Percentiles rank a stretch among this genome's conserved stretches.
phyloP scores from a whole-genome alignment of 1,140 invertebrate genomes.

The Aphelenchoides avenae region DNA sequence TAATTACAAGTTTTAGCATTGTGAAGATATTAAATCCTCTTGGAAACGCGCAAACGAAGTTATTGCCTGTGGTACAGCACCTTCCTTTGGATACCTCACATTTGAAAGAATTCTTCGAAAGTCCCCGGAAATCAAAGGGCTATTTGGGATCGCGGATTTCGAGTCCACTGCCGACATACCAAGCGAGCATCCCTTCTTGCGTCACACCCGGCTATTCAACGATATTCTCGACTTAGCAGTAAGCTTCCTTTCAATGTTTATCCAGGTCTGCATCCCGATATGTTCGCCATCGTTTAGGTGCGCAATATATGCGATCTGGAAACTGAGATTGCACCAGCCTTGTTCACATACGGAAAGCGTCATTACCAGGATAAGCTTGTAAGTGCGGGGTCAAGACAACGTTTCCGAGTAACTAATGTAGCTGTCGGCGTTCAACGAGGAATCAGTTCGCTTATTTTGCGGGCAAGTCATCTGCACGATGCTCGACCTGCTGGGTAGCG shows the following conservation, averaged over 20 bases:
- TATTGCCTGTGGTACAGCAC: too few relatives aligned
- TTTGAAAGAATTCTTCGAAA: slow-evolving; percentile 12
- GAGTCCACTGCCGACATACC: slow-evolving; percentile 1
- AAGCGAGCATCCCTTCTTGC: slow-evolving; percentile 5
- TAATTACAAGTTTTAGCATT: too few relatives aligned
- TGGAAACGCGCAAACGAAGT: too few relatives aligned
- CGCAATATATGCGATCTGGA: slow-evolving; percentile 15
- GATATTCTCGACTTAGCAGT: slow-evolving; percentile 19
- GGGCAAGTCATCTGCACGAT: slow-evolving; percentile 16
- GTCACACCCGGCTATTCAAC: slow-evolving; percentile 15
- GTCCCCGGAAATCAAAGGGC: slow-evolving; percentile 5
- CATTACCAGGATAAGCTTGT: slow-evolving; percentile 14
- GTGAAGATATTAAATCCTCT: slow-evolving; percentile 9
- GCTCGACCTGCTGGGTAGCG: slow-evolving; percentile 14
- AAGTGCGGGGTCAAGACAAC: slow-evolving; percentile 1
- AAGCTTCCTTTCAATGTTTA: too few relatives aligned
- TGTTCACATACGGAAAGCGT: slow-evolving; percentile 17
- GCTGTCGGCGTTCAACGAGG: slow-evolving; percentile 10
- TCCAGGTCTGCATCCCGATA: too few relatives aligned
- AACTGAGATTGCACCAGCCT: slow-evolving; percentile 13
- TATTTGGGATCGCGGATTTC: slow-evolving; percentile 12
- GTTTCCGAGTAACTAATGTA: background rate
- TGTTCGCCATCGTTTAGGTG: too few relatives aligned
- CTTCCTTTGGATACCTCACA: too few relatives aligned
- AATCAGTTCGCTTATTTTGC: slow-evolving; percentile 18